Percentiles rank a stretch among this genome's conserved stretches.
These are phyloP conservation scores for Andricus quercusramuli DNA, from an alignment of 2,888 invertebrate species.

Conservation along the genomic window DNA sequence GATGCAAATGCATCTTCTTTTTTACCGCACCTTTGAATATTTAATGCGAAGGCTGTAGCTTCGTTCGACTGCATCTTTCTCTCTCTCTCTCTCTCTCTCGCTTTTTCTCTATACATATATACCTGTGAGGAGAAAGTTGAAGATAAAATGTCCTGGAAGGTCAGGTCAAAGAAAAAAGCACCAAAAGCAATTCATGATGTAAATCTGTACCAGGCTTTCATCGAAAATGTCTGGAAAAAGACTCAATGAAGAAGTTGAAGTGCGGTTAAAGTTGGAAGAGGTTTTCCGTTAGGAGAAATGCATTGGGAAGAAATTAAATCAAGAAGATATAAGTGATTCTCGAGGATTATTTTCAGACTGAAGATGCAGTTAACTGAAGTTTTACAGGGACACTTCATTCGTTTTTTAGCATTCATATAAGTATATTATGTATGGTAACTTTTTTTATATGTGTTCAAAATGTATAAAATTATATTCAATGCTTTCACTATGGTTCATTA, in stretches of 20 bases:
- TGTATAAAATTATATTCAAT: too few relatives aligned
- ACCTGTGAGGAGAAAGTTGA: conserved; percentile 21
- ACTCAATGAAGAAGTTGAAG: conserved; percentile 7
- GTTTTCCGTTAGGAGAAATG: neutral
- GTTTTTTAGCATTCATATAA: too few relatives aligned
- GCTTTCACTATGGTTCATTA: too few relatives aligned
- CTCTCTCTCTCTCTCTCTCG: neutral
- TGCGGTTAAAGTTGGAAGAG: neutral
- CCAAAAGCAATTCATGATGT: conserved; percentile 14
- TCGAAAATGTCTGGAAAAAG: neutral
- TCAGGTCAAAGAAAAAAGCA: conserved; percentile 1
- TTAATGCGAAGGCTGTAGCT: conserved; percentile 64
- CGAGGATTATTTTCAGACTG: too few relatives aligned
- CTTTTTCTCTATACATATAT: neutral
- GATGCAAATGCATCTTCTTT: conserved; percentile 75
- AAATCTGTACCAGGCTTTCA: conserved; percentile 7
- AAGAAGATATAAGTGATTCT: neutral
- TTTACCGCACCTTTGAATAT: conserved; percentile 74
- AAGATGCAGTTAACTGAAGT: too few relatives aligned
- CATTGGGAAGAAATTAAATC: neutral
- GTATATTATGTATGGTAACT: too few relatives aligned
- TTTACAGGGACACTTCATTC: too few relatives aligned
- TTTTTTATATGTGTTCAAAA: too few relatives aligned
- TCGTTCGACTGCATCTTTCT: neutral
- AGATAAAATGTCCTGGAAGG: conserved; percentile 30